These are phyloP conservation scores for Gymnogyps californianus DNA, from an alignment of 2,113 vertebrate species.

Conservation along the genomic window DNA sequence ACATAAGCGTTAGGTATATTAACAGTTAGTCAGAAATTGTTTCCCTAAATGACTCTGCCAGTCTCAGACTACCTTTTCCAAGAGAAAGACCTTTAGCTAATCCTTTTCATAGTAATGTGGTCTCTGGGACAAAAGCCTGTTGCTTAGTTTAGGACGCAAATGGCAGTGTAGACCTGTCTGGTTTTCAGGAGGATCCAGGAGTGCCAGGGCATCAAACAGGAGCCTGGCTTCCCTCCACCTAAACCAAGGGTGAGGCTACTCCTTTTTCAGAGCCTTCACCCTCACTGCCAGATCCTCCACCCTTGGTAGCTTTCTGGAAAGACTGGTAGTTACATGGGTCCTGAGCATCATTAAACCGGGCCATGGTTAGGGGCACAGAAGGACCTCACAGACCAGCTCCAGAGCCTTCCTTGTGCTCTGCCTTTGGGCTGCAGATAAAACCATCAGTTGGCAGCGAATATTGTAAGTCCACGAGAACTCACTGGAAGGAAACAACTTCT, in stretches of 20 bases:
- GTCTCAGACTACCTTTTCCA: not conserved
- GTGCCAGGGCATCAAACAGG: not conserved
- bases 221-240: not conserved
- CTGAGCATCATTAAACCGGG: not conserved
- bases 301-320: not conserved
- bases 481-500: not conserved
- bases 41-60: not conserved
- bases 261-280: not conserved
- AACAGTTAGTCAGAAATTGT: not conserved
- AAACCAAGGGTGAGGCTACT: not conserved
- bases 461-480: not conserved
- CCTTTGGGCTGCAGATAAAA: not conserved
- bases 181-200: not conserved
- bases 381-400: not conserved
- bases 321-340: no score
- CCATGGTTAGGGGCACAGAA: not conserved
- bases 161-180: rapidly evolving
- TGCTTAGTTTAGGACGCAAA: not conserved
- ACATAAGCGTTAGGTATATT: not conserved
- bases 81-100: not conserved
- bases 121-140: not conserved
- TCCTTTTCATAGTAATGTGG: not conserved
- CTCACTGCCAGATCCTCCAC: not conserved
- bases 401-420: not conserved
- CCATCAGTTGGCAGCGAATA: not conserved